Conservation (phyloP, 2,797 vertebrate genomes). For the Melanotaenia nigrans region DNA sequence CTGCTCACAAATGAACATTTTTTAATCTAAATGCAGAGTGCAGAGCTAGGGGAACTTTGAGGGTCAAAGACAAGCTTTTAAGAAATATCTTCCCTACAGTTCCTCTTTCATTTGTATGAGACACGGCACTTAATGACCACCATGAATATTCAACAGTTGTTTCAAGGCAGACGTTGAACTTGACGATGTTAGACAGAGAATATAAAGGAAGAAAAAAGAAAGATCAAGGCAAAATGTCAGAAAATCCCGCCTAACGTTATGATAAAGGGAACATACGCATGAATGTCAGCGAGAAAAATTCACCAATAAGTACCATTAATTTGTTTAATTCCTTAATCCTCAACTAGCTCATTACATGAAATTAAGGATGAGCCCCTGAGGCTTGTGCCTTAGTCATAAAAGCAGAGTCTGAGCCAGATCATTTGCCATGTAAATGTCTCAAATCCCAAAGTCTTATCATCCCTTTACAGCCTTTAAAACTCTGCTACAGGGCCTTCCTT, state of each 20-base stretch:
- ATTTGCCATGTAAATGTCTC: constrained; percentile 47
- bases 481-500: neutral
- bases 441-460: constrained; percentile 57
- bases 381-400: constrained; percentile 17
- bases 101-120: constrained; percentile 32
- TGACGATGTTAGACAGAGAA: constrained; percentile 1
- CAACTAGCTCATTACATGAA: constrained; percentile 48
- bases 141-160: constrained; percentile 58
- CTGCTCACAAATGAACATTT: constrained; percentile 4
- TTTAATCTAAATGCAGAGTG: constrained; percentile 28
- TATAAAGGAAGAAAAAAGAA: constrained; percentile 27
- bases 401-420: constrained; percentile 34
- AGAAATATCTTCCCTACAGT: constrained; percentile 10
- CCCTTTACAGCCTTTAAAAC: constrained; percentile 50
- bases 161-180: constrained; percentile 16
- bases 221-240: constrained; percentile 18
- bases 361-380: constrained; percentile 39
- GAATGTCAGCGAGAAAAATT: constrained; percentile 29
- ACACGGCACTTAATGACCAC: constrained; percentile 28
- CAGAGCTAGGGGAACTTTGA: neutral
- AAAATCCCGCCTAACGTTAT: constrained; percentile 21
- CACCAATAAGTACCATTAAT: constrained; percentile 44
- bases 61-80: constrained; percentile 18
- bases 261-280: constrained; percentile 28
- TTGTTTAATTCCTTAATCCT: constrained; percentile 55